Evolutionary conservation across 1,140 invertebrate species (phyloP).

Genomic region (Philaenus spumarius): DNA sequence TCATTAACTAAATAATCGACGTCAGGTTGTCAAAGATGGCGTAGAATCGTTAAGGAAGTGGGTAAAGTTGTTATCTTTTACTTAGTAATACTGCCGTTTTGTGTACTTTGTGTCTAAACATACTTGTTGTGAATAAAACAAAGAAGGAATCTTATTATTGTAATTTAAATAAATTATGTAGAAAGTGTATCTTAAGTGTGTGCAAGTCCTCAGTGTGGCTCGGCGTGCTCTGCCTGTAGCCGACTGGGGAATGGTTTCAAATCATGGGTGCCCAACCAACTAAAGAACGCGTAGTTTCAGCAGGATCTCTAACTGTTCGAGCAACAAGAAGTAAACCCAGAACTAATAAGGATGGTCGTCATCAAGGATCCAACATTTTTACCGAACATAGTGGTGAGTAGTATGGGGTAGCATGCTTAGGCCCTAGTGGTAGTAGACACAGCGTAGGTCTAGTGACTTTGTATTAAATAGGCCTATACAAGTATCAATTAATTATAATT

Average conservation of each 20-base stretch:
- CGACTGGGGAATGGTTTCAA: slow-evolving; percentile 31
- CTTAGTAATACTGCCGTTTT: not conserved
- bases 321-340: slow-evolving; percentile 60
- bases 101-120: not conserved
- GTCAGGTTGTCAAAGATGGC: slow-evolving; percentile 47
- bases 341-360: slow-evolving; percentile 65
- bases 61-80: not conserved
- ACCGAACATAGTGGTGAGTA: slow-evolving; percentile 79
- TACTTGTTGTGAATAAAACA: slow-evolving; percentile 1
- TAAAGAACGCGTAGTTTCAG: slow-evolving; percentile 55
- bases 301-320: slow-evolving; percentile 54
- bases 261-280: slow-evolving; percentile 83
- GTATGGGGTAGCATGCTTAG: not conserved
- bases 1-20: slow-evolving; percentile 45
- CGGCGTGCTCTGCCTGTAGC: slow-evolving; percentile 25
- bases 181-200: slow-evolving; percentile 10
- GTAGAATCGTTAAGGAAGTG: slow-evolving; percentile 24
- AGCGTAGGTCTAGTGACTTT: no score
- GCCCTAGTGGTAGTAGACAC: not conserved
- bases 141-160: slow-evolving; percentile 9
- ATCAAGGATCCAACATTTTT: slow-evolving; percentile 80
- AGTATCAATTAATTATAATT: no score
- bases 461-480: no score
- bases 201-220: slow-evolving; percentile 26
- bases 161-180: slow-evolving; percentile 15